Evolutionary conservation across 2,113 vertebrate genomes (phyloP).

Genomic region (Amphiprion ocellaris): DNA sequence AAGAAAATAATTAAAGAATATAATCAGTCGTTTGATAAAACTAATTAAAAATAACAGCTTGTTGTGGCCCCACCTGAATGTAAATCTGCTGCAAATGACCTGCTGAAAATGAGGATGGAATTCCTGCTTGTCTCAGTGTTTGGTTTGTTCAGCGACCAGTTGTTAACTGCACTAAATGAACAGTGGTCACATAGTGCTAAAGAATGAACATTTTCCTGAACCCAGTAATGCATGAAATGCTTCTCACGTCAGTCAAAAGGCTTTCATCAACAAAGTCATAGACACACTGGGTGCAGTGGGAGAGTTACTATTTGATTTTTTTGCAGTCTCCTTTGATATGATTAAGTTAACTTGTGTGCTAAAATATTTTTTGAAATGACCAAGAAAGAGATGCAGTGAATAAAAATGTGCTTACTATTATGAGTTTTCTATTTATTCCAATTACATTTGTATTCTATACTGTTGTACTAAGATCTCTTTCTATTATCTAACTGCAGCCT

Average conservation of each 20-base stretch:
- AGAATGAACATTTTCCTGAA: neutral
- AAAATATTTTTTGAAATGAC: neutral
- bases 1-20: too few relatives aligned
- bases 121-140: neutral
- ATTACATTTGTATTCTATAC: too few relatives aligned
- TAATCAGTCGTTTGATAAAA: too few relatives aligned
- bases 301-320: too few relatives aligned
- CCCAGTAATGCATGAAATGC: neutral
- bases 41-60: too few relatives aligned
- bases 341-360: neutral
- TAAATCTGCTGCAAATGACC: too few relatives aligned
- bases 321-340: too few relatives aligned
- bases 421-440: too few relatives aligned
- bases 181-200: neutral
- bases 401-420: too few relatives aligned
- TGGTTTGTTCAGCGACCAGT: neutral
- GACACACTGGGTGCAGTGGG: neutral
- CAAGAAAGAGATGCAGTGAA: too few relatives aligned
- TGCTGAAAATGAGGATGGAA: neutral
- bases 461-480: too few relatives aligned
- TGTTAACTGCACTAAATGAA: neutral
- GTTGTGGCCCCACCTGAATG: neutral
- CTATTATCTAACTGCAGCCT: too few relatives aligned
- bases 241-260: neutral
- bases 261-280: neutral